Conservation (phyloP, 2,797 vertebrate species). For the Acanthurus tractus region DNA sequence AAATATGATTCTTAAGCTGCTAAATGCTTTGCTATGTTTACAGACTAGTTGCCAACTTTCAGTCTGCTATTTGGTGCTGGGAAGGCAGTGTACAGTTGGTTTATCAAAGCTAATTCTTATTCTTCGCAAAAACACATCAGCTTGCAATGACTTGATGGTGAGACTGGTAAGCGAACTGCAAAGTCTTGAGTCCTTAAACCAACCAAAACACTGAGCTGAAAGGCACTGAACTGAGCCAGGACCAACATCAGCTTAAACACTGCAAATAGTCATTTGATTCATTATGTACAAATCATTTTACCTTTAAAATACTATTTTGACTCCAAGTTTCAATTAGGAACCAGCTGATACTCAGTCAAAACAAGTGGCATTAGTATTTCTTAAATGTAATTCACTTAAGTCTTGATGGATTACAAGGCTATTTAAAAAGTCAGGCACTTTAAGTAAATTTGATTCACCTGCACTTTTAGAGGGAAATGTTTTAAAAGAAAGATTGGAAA, state of each 20-base stretch:
- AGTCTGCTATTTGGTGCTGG: background rate
- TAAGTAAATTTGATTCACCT: background rate
- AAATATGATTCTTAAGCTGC: background rate
- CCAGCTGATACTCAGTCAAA: background rate
- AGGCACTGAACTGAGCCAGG: background rate
- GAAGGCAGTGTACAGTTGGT: background rate
- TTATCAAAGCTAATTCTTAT: background rate
- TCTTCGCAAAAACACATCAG: background rate
- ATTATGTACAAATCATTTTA: background rate
- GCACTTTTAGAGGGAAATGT: constrained; percentile 3
- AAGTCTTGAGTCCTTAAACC: background rate
- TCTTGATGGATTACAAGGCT: background rate
- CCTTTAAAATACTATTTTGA: constrained; percentile 1
- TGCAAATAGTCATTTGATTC: background rate
- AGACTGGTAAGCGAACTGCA: no score
- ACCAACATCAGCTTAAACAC: background rate
- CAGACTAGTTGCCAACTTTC: background rate
- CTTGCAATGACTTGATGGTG: background rate
- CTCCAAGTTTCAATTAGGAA: background rate
- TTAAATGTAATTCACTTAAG: constrained; percentile 7
- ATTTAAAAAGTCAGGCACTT: constrained; percentile 3
- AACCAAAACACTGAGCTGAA: background rate
- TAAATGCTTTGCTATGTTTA: background rate
- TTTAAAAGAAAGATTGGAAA: constrained; percentile 20
- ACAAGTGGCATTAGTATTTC: background rate